Base-by-base conservation (phyloP, 2,888 invertebrate species). In the Phyllotreta cruciferae region DNA sequence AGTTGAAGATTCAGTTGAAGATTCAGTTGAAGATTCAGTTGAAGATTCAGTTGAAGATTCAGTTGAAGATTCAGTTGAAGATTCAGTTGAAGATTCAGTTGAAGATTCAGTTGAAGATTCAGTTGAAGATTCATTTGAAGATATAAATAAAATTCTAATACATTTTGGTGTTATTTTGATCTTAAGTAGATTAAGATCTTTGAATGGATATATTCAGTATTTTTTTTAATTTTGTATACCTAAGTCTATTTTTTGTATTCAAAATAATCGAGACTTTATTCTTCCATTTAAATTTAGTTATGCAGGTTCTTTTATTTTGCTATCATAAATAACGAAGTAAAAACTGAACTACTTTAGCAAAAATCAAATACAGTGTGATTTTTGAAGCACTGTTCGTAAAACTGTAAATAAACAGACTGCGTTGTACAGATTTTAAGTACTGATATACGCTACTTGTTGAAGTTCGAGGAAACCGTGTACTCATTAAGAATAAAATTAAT, bases 381-480 rank as follows among this genome's bases (percentile, higher is more conserved):
- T 41, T 41, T n/a, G 10, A 14, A 13, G 14, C 13, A 38, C 53
- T 36, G 10, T 36, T 36, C 13, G 39, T 38, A 36, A n/a, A 38
- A 14, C 39, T 53, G 52, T 52, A 53, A 42, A 53, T 60, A 60
- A 60, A 36, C 44, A 49, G 60, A 60, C 60, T 60, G 60, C 44
- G 44, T 52, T 60, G 60, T 60, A 60, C n/a, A 60, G 52, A 60
- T 37, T 61, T 55, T 36, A 55, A 47, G 50, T 55, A 55, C 44
- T 42, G 41, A 58, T 10, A 41, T 11, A 3, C 6, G 35, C 42
- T 58, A 52, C 50, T 52, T 58, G 50, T 52, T 41, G 13, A 52
- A 58, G 35, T 36, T 7, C 8, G 37, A 52, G 10, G 6, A 50
- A n/a, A n/a, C 9, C 9, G 8, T 10, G n/a, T n/a, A n/a, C n/a